Evolutionary conservation across 2,113 vertebrate species (phyloP), one percentile per base, ranked within the genome.

Genomic region (Indicator indicator): DNA sequence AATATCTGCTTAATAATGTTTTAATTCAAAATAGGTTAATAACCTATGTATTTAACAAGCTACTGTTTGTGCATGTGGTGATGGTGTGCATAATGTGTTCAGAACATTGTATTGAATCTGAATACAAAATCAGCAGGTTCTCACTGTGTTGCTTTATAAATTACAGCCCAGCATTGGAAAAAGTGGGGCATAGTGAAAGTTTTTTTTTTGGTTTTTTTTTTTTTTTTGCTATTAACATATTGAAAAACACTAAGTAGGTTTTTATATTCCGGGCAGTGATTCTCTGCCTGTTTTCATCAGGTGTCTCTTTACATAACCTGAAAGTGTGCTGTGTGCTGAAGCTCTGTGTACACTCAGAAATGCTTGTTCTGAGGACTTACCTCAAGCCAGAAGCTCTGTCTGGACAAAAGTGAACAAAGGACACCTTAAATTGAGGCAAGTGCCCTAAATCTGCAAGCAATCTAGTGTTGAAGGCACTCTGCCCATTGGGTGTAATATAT

Each of bases 11-110:
- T 90, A 96, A 82, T 93, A 95, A 92, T 86, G 73, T 93, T 95
- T 95, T 89, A 95, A 89, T 96, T 94, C 92, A 94, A 94, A 94
- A 88, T 94, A 96, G 93, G 74, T 56, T 94, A 93, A 96, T 94
- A 93, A 83, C 74, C 8, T 83, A 95, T 91, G 88, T 95, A 92
- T 86, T 92, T 93, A 93, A 33, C 27, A 80, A 86, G 83, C 38
- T 89, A 88, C 85, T 91, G 65, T 90, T 96, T 94, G 86, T 89
- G 84, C 69, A 59, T 80, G 89, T 96, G 85, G 88, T 94, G 78
- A 80, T 90, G 71, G 87, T 94, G 60, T 95, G 95, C 95, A 95
- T 94, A 95, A 68, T 88, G 63, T 65, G 65, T 87, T 93, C 83
- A 81, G 67, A 89, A 54, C 50, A 30, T 50, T 88, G 83, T 83